Base-by-base conservation (phyloP, 2,113 vertebrate genomes). In the Microtus oregoni region DNA sequence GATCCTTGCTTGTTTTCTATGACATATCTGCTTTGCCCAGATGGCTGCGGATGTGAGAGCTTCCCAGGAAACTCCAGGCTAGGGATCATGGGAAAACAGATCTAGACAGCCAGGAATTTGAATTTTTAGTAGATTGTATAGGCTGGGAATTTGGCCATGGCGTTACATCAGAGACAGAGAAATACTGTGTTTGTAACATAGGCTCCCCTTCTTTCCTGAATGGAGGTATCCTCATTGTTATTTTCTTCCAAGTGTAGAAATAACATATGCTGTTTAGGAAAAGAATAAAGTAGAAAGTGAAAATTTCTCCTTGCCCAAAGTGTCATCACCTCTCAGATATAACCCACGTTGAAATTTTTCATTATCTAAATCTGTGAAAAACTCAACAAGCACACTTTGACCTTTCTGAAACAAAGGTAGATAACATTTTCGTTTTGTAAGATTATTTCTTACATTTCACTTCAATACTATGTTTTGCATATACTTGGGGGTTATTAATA, bases 281-380 rank as follows among this genome's bases (percentile, higher is more conserved):
- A 44, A 83, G 81, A 52, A 67, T 22, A 76, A 68, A 82, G 7
- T 85, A 92, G 70, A 77, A 93, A 87, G 38, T 70, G 47, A 94
- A 72, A 72, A 75, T 67, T 8, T 77, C 28, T 82, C 26, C 24
- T 35, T 12, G 50, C 0, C 1, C 8, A 2, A 24, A 77, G 7
- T 72, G 50, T 11, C n/a, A n/a, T 68, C 20, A 47, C 38, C 5
- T n/a, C 11, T 35, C 1, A 65, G 61, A 90, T 7, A 44, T 67
- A 47, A 65, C 5, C 20, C 28, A 9, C 6, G 10, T 28, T 86
- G 35, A 78, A 24, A 72, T 85, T 91, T 75, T 83, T 68, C 77
- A 75, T 38, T 67, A 35, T 68, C 41, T 10, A 63, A 92, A 61
- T 65, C 55, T 7, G 73, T 67, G 2, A 78, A 87, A 86, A 92